Evolutionary conservation across 2,113 vertebrate genomes (phyloP).

Genomic region (Chamaetylas fuelleborni): DNA sequence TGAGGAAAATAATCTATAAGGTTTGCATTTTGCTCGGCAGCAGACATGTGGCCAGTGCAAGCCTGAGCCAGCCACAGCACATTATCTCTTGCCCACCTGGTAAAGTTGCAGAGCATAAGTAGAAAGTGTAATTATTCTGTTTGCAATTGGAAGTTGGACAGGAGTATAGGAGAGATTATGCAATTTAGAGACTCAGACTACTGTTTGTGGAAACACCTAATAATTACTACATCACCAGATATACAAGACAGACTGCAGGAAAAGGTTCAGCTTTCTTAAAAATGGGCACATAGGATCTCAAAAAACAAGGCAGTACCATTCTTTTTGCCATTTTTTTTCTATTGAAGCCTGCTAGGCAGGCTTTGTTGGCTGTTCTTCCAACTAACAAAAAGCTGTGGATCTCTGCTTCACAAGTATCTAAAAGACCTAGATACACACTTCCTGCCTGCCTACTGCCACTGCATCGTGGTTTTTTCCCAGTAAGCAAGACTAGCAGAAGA

Average conservation of each 20-base stretch:
- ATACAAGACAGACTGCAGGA: neutral
- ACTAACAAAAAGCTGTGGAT: neutral
- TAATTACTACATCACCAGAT: neutral
- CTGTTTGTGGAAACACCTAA: neutral
- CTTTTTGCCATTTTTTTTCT: neutral
- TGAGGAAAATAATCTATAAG: neutral
- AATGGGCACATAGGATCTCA: neutral
- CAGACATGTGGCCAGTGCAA: neutral
- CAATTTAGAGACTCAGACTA: neutral
- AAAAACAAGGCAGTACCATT: neutral
- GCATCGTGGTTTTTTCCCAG: fast-evolving
- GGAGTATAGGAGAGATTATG: neutral
- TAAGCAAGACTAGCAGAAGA: neutral
- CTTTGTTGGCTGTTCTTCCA: neutral
- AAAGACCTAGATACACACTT: neutral
- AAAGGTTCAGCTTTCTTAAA: neutral
- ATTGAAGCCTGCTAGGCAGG: neutral
- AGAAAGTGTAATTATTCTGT: neutral
- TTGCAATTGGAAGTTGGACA: neutral
- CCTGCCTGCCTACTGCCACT: neutral
- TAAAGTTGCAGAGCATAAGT: neutral
- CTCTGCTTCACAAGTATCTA: neutral
- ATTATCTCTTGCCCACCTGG: neutral
- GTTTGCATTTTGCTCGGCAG: neutral
- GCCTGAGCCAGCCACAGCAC: neutral